phyloP scores from a whole-genome alignment of 2,113 vertebrate species.

The Orientallactaga bullata region DNA sequence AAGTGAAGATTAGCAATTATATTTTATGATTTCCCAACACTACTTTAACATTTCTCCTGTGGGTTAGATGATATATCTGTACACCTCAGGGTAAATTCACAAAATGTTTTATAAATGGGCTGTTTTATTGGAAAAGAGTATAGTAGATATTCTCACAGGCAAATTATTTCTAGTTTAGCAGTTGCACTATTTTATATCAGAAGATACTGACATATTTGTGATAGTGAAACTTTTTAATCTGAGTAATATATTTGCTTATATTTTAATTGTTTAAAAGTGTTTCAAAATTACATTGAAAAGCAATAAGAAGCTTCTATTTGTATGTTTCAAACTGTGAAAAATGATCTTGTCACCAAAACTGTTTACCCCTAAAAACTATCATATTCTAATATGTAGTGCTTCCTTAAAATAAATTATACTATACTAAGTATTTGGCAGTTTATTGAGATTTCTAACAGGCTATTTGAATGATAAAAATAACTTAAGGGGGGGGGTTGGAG shows the following conservation, averaged over 20 bases:
- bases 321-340: conserved; percentile 12
- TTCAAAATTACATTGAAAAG: conserved; percentile 39
- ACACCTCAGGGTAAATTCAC: conserved; percentile 54
- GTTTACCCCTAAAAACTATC: neutral
- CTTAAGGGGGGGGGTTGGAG: neutral
- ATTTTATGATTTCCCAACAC: conserved; percentile 68
- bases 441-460: neutral
- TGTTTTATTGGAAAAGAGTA: conserved; percentile 21
- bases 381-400: neutral
- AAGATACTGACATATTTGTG: neutral
- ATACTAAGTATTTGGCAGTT: neutral
- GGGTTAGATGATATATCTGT: conserved; percentile 54
- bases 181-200: neutral
- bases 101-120: conserved; percentile 45
- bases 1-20: conserved; percentile 73
- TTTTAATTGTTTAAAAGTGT: conserved; percentile 40
- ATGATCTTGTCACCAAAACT: neutral
- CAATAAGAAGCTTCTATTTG: neutral
- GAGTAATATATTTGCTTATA: conserved; percentile 2
- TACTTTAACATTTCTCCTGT: conserved; percentile 53
- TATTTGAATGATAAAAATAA: neutral
- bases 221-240: neutral
- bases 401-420: neutral
- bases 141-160: neutral
- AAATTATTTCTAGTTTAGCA: conserved; percentile 59